Evolutionary conservation across 2,113 vertebrate genomes (phyloP).

Genomic region (Petroica traversi): DNA sequence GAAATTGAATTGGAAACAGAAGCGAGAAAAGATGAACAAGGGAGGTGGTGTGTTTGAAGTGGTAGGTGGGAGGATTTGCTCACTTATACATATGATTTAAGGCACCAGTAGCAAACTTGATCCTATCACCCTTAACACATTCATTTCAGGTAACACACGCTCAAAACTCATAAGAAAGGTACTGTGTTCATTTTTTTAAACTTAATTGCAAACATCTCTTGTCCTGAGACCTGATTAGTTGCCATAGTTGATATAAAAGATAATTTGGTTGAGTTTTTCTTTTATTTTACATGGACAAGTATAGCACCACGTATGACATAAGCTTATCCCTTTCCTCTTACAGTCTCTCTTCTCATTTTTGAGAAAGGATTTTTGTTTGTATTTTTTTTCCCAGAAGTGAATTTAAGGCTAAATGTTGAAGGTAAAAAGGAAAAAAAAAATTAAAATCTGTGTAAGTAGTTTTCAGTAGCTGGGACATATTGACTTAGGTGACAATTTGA

Average conservation of each 20-base stretch:
- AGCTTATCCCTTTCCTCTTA: neutral
- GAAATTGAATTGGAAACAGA: conserved; percentile 32
- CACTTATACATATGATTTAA: neutral
- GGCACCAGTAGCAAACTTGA: neutral
- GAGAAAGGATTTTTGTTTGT: neutral
- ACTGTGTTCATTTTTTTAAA: neutral
- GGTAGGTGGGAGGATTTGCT: neutral
- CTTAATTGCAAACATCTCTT: neutral
- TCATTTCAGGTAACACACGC: neutral
- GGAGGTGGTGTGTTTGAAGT: neutral
- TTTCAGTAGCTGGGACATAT: neutral
- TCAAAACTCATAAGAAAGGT: neutral
- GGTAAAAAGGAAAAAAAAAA: neutral
- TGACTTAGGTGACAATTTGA: neutral
- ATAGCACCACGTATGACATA: neutral
- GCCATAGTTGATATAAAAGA: neutral
- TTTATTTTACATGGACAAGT: neutral
- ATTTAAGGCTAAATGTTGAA: neutral
- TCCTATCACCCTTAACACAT: neutral
- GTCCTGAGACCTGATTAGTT: neutral
- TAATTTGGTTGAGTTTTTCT: too few relatives aligned
- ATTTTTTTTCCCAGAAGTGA: neutral
- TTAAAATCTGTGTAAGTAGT: neutral
- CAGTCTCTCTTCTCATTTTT: neutral
- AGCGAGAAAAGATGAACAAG: neutral